Evolutionary conservation across 2,113 vertebrate species (phyloP), one percentile per base, ranked within the genome.

Genomic region (Pterocles gutturalis): DNA sequence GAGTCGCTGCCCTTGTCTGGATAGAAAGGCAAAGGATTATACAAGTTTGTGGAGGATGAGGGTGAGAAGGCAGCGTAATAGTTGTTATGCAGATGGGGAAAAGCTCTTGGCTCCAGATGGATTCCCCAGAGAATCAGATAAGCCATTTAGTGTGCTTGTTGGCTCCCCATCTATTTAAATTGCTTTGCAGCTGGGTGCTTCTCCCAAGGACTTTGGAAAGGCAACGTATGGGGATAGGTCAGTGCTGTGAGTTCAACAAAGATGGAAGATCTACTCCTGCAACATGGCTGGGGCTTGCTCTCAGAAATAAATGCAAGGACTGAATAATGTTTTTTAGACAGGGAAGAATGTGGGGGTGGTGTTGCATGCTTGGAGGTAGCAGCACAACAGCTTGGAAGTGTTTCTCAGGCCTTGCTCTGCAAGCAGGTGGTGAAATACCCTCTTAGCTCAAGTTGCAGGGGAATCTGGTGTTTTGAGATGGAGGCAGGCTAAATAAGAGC

Each of bases 31-130:
- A 66, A 61, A 48, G 53, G 94, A 94, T 93, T 91, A 96, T 34
- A n/a, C 61, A 60, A 67, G 45, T 88, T 96, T 92, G 87, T 66
- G 81, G 77, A 61, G 46, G 86, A 91, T 77, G 90, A 93, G 80
- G 76, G 28, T 94, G 83, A 89, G 82, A 95, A 93, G 57, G 36
- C 49, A 83, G 38, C 29, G 18, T 75, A 96, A 79, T 75, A 6
- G 0, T 43, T 91, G 65, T 83, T 90, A 87, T 0, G 2, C 79
- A 95, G 90, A 93, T 80, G 84, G 87, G 64, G 57, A 93, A 95
- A 87, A 85, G 83, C 93, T 96, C 69, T 71, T 79, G 71, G 46
- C 83, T 96, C 92, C 96, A 97, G 93, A 95, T 95, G 97, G 97
- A 61, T 87, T 91, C 65, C 48, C 45, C 69, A 64, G 91, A 73